A percentile compares a stretch with the other conserved stretches of the same genome.
Conservation (phyloP, 2,797 vertebrate species). For the Aeoliscus strigatus region DNA sequence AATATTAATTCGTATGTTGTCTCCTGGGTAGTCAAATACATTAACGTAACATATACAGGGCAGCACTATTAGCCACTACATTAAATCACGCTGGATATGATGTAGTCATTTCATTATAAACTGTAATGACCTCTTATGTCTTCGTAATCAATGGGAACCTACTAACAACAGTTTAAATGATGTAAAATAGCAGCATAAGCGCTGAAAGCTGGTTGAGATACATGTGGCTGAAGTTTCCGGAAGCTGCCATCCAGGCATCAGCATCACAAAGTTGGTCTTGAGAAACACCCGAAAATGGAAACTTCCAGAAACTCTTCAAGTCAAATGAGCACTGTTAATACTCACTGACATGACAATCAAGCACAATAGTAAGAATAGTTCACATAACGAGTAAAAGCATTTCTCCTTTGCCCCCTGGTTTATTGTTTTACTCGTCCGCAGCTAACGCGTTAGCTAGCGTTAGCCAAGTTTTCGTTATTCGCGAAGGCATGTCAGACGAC, state of each 20-base stretch:
- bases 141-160: constrained; percentile 1
- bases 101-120: not conserved
- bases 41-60: too few species aligned
- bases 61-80: not conserved
- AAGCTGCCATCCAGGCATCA: constrained; percentile 1
- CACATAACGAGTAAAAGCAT: constrained; percentile 15
- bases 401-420: constrained; percentile 3
- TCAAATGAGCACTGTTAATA: not conserved
- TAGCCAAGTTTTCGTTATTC: constrained; percentile 4
- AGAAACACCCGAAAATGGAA: constrained; percentile 15
- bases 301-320: constrained; percentile 32
- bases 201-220: too few species aligned
- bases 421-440: too few species aligned
- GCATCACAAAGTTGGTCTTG: too few species aligned
- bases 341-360: not conserved
- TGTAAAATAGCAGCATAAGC: too few species aligned
- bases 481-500: not conserved
- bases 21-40: too few species aligned
- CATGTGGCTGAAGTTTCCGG: not conserved
- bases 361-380: not conserved
- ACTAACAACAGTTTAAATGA: not conserved
- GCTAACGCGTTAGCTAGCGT: constrained; percentile 5
- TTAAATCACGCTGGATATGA: not conserved
- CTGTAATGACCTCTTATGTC: accelerated
- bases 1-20: too few species aligned